phyloP scores from a whole-genome alignment of 2,888 invertebrate genomes.

The Leptopilina drosophilae region DNA sequence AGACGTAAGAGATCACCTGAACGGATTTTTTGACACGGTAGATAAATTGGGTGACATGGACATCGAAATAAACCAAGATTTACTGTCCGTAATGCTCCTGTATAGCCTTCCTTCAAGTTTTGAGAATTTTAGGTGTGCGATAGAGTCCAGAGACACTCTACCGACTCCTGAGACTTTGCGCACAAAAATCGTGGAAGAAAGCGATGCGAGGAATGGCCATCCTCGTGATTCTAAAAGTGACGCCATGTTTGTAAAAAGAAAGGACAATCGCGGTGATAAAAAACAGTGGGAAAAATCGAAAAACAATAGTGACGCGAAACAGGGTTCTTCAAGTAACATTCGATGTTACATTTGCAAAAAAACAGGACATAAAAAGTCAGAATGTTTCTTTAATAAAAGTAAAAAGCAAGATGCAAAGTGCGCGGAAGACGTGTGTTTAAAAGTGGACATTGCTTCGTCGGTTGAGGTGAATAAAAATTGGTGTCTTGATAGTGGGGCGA shows the following conservation, averaged over 20 bases:
- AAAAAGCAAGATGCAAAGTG: neutral
- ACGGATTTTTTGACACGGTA: too few species aligned
- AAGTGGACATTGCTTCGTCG: neutral
- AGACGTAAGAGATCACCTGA: too few species aligned
- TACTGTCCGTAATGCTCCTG: too few species aligned
- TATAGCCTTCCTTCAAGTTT: too few species aligned
- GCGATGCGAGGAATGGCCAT: neutral
- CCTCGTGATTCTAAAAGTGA: constrained; percentile 7
- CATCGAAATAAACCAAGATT: too few species aligned
- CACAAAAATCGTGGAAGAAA: neutral
- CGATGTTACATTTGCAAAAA: constrained; percentile 35
- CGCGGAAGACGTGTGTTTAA: neutral
- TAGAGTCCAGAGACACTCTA: too few species aligned
- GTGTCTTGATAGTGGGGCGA: constrained; percentile 7
- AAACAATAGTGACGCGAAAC: constrained; percentile 2
- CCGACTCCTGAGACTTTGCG: too few species aligned
- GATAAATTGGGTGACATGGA: too few species aligned
- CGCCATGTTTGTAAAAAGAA: constrained; percentile 13
- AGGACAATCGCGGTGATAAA: neutral
- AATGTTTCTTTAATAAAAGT: neutral
- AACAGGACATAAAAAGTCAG: constrained; percentile 3
- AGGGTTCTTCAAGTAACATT: constrained; percentile 6
- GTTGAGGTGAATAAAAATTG: neutral
- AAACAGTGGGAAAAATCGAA: constrained; percentile 3
- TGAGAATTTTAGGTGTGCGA: too few species aligned